These are phyloP conservation scores for Rhyacophila brunnea DNA, from an alignment of 1,140 invertebrate genomes.

Conservation along the genomic window DNA sequence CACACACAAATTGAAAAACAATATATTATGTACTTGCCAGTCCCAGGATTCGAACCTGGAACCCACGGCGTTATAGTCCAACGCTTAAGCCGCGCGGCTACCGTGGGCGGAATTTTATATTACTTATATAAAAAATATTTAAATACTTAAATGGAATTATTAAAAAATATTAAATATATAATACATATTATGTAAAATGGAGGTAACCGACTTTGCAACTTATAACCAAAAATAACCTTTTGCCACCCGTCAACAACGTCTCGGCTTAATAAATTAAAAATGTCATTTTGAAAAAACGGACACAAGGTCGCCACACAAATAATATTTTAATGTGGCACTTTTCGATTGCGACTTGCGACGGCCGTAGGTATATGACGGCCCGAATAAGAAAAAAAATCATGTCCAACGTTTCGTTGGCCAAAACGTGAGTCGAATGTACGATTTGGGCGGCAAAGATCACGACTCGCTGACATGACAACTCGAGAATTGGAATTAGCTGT, in stretches of 20 bases:
- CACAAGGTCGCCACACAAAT: slow-evolving; percentile 13
- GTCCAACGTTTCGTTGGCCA: slow-evolving; percentile 15
- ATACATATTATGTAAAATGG: too few species aligned
- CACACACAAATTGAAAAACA: too few species aligned
- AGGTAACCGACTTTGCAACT: not conserved
- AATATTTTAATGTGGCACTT: slow-evolving; percentile 21
- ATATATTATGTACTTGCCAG: too few species aligned
- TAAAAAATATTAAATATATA: not conserved
- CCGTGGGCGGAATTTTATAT: too few species aligned
- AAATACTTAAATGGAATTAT: too few species aligned
- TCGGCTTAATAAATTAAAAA: slow-evolving; percentile 9
- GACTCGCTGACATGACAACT: slow-evolving; percentile 11
- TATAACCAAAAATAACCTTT: not conserved
- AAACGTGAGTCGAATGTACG: slow-evolving; percentile 31
- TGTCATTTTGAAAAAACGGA: slow-evolving; percentile 18
- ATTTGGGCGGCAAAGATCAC: slow-evolving; percentile 15
- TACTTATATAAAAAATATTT: too few species aligned
- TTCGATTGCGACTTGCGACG: slow-evolving; percentile 15
- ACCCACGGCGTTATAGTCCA: too few species aligned
- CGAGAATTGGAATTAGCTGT: slow-evolving; percentile 12
- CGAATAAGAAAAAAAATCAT: slow-evolving; percentile 9
- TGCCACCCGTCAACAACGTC: not conserved
- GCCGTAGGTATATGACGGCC: too few species aligned
- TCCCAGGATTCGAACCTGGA: too few species aligned
- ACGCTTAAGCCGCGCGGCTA: too few species aligned